Percentiles rank a stretch among this genome's conserved stretches.
phyloP scores from a whole-genome alignment of 2,888 invertebrate species.

The Xanthostigma xanthostigma region DNA sequence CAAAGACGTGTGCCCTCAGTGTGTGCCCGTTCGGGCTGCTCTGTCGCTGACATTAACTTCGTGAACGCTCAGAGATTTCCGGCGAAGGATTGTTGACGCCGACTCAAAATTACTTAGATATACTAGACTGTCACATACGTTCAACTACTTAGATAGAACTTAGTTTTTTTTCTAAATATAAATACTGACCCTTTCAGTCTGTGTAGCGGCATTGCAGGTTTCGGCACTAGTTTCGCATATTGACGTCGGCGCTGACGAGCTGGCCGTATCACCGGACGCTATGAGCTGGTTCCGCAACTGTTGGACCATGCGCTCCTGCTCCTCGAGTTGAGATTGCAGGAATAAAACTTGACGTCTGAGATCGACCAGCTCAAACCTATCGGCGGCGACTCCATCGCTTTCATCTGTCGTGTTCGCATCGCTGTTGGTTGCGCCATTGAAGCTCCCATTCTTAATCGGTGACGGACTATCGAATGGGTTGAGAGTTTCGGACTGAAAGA shows the following conservation, averaged over 20 bases:
- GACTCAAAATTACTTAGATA: too few species aligned
- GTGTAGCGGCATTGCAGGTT: slow-evolving; percentile 68
- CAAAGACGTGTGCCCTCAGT: too few species aligned
- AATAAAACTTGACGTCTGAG: slow-evolving; percentile 69
- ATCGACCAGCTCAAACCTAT: slow-evolving; percentile 54
- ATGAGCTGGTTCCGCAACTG: slow-evolving; percentile 59
- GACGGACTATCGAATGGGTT: slow-evolving; percentile 62
- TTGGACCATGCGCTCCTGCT: slow-evolving; percentile 69
- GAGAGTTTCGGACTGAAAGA: slow-evolving; percentile 62
- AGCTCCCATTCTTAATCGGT: slow-evolving; percentile 43
- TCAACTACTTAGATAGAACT: too few species aligned
- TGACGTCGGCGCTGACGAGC: slow-evolving; percentile 25
- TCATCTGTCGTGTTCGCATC: slow-evolving; percentile 40
- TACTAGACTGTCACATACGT: too few species aligned
- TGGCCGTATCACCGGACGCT: slow-evolving; percentile 34
- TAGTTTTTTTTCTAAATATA: neutral
- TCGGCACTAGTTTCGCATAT: slow-evolving; percentile 32
- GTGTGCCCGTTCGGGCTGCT: too few species aligned
- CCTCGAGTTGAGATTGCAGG: slow-evolving; percentile 76
- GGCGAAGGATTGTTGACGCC: too few species aligned
- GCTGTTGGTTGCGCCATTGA: slow-evolving; percentile 36
- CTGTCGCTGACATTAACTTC: too few species aligned
- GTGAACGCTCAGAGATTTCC: too few species aligned
- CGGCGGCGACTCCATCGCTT: slow-evolving; percentile 28
- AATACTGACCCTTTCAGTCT: slow-evolving; percentile 63